phyloP scores from a whole-genome alignment of 2,797 vertebrate genomes.

The Kryptolebias ocellatus region DNA sequence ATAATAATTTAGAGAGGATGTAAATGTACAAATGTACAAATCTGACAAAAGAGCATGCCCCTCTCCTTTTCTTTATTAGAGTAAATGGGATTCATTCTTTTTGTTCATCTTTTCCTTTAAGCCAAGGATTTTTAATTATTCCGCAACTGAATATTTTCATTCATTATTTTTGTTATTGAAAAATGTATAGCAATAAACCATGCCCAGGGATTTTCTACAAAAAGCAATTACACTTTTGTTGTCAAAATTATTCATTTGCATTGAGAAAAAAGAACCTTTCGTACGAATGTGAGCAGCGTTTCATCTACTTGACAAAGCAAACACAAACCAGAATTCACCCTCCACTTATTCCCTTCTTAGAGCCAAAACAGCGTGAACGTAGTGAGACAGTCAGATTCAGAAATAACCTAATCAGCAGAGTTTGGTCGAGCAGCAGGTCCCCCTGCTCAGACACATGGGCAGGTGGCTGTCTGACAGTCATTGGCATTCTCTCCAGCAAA shows the following conservation, averaged over 20 bases:
- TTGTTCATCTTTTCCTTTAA: constrained; percentile 2
- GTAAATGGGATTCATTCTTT: constrained; percentile 25
- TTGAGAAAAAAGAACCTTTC: neutral
- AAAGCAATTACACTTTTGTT: neutral
- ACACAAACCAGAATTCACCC: constrained; percentile 1
- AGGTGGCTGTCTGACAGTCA: constrained; percentile 67
- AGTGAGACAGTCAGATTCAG: constrained; percentile 59
- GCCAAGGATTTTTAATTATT: constrained; percentile 15
- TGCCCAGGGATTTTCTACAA: constrained; percentile 13
- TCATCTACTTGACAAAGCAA: neutral
- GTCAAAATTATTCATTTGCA: constrained; percentile 1
- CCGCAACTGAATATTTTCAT: constrained; percentile 5
- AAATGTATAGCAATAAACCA: constrained; percentile 3
- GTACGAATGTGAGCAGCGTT: neutral
- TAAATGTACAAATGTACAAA: no score
- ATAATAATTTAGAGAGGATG: no score
- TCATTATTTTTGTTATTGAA: neutral
- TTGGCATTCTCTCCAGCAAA: constrained; percentile 67
- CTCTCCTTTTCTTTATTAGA: constrained; percentile 7
- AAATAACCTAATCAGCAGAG: constrained; percentile 63
- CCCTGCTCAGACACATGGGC: constrained; percentile 49
- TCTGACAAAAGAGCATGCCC: neutral
- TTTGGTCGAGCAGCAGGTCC: constrained; percentile 53
- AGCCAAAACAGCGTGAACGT: constrained; percentile 30
- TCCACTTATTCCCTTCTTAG: constrained; percentile 19